Base-by-base conservation (phyloP, 2,888 invertebrate genomes). In the Dasysyrphus tricinctus region DNA sequence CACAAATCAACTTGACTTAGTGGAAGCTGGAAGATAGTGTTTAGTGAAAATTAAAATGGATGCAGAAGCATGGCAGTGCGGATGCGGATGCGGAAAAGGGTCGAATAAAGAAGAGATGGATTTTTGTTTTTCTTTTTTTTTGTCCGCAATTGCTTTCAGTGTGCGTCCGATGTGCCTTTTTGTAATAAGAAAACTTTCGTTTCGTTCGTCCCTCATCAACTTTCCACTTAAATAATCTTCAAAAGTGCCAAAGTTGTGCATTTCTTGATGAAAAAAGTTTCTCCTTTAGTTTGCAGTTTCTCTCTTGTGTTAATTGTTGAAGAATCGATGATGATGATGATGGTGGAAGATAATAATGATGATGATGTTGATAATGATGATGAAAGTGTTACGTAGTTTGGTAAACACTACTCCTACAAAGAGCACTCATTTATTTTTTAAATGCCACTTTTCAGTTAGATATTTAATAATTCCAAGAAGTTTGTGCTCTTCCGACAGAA, bases 181-280 rank as follows among this genome's bases (percentile, higher is more conserved):
- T 86, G 82, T 82, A 82, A 82, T 79, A 82, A 79, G 86, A 79
- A 86, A 82, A 82, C 82, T 86, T 86, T 86, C 39, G 29, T 63
- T 39, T 49, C 67, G 19, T 54, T 54, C 47, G 73, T 74, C 82
- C 74, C 78, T 82, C 86, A 82, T 86, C 75, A 82, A 79, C 70
- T 86, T 86, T 86, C 86, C 82, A 78, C 82, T 82, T 75, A 82
- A 86, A 78, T 86, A 81, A 82, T 81, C 78, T 81, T 78, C 72
- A 70, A 78, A 78, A 86, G 81, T 81, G 69, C 67, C 73, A 81
- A 85, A 78, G 74, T 82, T 86, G 86, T 82, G 86, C 86, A 86
- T 75, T 86, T 78, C 82, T 78, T 86, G 86, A 86, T 86, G 86
- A 86, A 86, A 86, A 82, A 86, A 86, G 77, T 86, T 82, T 86